A percentile compares a stretch with the other conserved stretches of the same genome.
Evolutionary conservation across 2,113 vertebrate species (phyloP).

Genomic region (Caranx ignobilis): DNA sequence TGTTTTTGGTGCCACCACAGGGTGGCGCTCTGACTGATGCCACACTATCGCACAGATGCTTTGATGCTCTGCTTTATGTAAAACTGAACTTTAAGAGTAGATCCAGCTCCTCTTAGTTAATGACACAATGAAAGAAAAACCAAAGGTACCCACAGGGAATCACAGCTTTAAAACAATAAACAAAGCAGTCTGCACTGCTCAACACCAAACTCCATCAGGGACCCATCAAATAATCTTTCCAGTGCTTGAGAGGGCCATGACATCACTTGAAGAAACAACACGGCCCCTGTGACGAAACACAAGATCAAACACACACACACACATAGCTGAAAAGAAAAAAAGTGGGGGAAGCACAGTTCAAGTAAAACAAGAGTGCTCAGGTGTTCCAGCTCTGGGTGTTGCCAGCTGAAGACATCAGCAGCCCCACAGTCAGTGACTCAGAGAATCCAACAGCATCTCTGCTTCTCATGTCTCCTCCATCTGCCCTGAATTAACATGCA

Average conservation of each 20-base stretch:
- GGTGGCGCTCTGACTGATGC: conserved; percentile 44
- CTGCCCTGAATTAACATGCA: conserved; percentile 78
- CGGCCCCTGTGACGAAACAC: conserved; percentile 51
- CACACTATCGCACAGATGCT: background rate
- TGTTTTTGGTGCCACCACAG: conserved; percentile 37
- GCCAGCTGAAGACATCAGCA: conserved; percentile 58
- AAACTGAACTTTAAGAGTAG: conserved; percentile 2
- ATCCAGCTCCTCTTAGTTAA: background rate
- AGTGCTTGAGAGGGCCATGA: conserved; percentile 42
- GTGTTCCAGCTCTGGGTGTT: conserved; percentile 67
- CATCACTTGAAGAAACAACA: conserved; percentile 58
- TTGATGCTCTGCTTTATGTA: background rate
- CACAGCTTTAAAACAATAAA: background rate
- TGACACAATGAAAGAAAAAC: conserved; percentile 25
- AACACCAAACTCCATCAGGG: conserved; percentile 11
- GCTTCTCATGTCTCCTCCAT: conserved; percentile 69
- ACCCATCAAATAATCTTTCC: conserved; percentile 43
- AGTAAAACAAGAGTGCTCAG: conserved; percentile 78
- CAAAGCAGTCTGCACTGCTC: background rate
- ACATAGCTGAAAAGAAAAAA: background rate
- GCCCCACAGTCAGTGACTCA: conserved; percentile 48
- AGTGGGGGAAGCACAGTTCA: conserved; percentile 43
- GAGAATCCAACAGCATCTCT: conserved; percentile 55
- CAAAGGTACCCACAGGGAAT: background rate
- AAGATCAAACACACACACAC: conserved; percentile 31